Percentiles rank a stretch among this genome's conserved stretches.
Conservation (phyloP, 2,888 invertebrate genomes). For the Steinernema hermaphroditum region DNA sequence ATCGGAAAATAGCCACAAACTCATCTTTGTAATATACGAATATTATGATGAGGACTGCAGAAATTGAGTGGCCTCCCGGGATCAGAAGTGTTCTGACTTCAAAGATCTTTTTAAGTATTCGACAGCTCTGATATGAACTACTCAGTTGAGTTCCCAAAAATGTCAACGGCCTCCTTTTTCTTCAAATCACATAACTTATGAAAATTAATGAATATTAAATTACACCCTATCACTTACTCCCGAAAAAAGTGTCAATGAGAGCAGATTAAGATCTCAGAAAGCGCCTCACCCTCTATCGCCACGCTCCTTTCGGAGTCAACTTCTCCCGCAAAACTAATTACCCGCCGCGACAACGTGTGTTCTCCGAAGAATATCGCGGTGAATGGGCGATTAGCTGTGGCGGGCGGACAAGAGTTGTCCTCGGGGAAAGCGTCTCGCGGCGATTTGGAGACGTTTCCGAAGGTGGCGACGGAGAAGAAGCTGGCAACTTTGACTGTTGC, state of each 20-base stretch:
- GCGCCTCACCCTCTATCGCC: no score
- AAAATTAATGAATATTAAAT: slow-evolving; percentile 9
- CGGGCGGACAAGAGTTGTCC: slow-evolving; percentile 3
- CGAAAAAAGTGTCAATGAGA: background rate
- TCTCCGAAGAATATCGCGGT: slow-evolving; percentile 4
- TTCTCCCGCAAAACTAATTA: slow-evolving; percentile 15
- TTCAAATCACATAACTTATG: background rate
- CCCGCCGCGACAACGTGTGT: background rate
- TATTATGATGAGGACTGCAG: no score
- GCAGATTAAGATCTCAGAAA: no score
- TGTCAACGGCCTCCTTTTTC: background rate
- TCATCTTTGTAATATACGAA: no score
- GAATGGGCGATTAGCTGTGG: no score
- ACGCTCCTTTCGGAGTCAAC: no score
- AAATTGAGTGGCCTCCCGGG: no score
- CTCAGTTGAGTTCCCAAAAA: no score
- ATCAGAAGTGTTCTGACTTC: no score
- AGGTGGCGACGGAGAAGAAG: background rate
- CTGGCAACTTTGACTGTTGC: slow-evolving; percentile 19
- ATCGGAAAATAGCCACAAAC: no score
- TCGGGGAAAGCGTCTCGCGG: background rate
- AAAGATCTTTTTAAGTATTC: no score
- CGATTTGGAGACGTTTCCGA: background rate
- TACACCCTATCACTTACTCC: background rate
- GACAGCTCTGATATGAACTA: no score